Conservation (phyloP, 2,888 invertebrate species). For the Folsomia manolachei region DNA sequence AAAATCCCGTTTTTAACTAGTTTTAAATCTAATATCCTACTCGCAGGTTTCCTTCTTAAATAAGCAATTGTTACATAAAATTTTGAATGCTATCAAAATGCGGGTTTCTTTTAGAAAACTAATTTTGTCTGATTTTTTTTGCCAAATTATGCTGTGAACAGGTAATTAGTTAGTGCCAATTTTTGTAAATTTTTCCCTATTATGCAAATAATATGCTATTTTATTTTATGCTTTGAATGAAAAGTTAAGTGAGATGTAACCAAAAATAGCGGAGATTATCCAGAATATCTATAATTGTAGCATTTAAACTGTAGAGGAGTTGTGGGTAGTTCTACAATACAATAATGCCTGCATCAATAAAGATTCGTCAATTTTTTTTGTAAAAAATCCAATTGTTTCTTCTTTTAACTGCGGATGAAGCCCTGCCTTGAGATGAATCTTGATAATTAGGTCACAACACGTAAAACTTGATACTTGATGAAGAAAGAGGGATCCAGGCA, state of each 20-base stretch:
- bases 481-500: background rate
- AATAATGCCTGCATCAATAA: background rate
- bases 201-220: background rate
- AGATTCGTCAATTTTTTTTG: background rate
- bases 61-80: background rate
- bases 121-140: too few relatives aligned
- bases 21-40: too few relatives aligned
- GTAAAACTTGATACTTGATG: background rate
- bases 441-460: background rate
- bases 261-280: background rate
- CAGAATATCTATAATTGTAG: background rate
- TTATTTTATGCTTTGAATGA: background rate
- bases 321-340: background rate
- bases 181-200: background rate
- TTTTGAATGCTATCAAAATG: background rate
- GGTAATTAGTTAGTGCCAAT: too few relatives aligned
- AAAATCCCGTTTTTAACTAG: too few relatives aligned
- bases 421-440: background rate
- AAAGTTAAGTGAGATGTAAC: background rate
- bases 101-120: too few relatives aligned
- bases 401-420: too few relatives aligned
- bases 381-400: background rate
- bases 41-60: too few relatives aligned
- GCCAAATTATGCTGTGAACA: too few relatives aligned
- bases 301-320: background rate